A percentile compares a stretch with the other conserved stretches of the same genome.
Evolutionary conservation across 2,113 vertebrate species (phyloP).

Genomic region (Rhizomys pruinosus): DNA sequence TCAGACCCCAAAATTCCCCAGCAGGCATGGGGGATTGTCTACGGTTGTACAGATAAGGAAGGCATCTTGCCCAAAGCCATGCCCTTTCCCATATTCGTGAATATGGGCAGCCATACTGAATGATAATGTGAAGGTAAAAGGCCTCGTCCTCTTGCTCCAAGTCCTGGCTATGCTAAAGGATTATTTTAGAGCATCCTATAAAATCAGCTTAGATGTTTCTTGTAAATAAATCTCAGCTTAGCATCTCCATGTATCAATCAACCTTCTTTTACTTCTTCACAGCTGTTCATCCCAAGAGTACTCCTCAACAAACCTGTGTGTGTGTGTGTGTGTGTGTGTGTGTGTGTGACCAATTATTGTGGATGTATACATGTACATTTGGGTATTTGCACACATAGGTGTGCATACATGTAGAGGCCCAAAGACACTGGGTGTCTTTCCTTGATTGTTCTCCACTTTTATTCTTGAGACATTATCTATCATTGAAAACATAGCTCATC

Average conservation of each 20-base stretch:
- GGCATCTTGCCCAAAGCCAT: neutral
- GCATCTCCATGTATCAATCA: neutral
- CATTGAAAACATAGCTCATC: neutral
- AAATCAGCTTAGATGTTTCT: neutral
- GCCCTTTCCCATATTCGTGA: no score
- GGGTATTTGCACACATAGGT: neutral
- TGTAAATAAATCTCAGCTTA: neutral
- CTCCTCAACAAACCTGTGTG: neutral
- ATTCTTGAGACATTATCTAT: neutral
- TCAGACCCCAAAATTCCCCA: no score
- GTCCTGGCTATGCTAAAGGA: neutral
- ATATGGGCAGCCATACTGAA: neutral
- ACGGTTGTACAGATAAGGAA: neutral
- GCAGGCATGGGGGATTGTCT: no score
- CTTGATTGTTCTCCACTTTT: neutral
- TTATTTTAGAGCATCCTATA: neutral
- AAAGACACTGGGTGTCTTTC: neutral
- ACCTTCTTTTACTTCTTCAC: neutral
- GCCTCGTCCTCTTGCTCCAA: neutral
- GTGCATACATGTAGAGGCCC: neutral
- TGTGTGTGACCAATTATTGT: neutral
- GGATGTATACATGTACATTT: neutral
- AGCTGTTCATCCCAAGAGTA: neutral
- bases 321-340: neutral
- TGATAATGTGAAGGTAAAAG: neutral